Conservation (phyloP, 2,888 invertebrate genomes). For the Drosophila longiperda region DNA sequence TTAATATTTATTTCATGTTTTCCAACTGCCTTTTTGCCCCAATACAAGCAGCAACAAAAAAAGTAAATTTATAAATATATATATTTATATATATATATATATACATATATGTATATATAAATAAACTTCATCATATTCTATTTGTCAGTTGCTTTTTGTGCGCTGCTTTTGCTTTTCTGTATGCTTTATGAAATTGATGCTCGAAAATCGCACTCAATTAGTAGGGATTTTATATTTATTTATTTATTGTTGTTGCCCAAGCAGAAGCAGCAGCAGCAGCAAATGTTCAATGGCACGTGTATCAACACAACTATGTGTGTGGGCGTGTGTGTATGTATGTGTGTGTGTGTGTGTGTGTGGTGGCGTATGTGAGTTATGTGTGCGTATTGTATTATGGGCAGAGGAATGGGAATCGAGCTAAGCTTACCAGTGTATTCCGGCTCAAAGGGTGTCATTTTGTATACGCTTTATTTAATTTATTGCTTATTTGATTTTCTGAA, state of each 20-base stretch:
- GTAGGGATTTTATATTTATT: constrained; percentile 80
- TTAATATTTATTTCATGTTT: constrained; percentile 71
- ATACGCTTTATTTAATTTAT: constrained; percentile 71
- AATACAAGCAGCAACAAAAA: constrained; percentile 9
- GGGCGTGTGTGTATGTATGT: constrained; percentile 4
- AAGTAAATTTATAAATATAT: constrained; percentile 3
- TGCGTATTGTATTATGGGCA: not conserved
- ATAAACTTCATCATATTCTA: constrained; percentile 65
- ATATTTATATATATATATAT: constrained; percentile 26
- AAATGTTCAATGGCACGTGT: constrained; percentile 54
- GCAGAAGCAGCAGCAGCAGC: constrained; percentile 35
- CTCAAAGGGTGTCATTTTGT: constrained; percentile 72
- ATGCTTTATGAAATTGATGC: constrained; percentile 80
- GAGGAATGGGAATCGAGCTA: constrained; percentile 20
- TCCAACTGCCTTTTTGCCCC: constrained; percentile 55
- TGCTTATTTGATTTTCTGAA: constrained; percentile 62
- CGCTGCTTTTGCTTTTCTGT: constrained; percentile 36
- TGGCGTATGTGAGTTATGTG: constrained; percentile 3
- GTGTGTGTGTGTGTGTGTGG: constrained; percentile 12
- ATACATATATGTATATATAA: constrained; percentile 46
- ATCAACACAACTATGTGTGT: constrained; percentile 40
- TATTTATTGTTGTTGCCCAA: constrained; percentile 70
- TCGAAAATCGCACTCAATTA: constrained; percentile 81
- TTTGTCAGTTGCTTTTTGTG: constrained; percentile 48
- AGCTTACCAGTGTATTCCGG: constrained; percentile 48